Conservation (phyloP, 1,140 invertebrate species). For the Eumeta japonica region DNA sequence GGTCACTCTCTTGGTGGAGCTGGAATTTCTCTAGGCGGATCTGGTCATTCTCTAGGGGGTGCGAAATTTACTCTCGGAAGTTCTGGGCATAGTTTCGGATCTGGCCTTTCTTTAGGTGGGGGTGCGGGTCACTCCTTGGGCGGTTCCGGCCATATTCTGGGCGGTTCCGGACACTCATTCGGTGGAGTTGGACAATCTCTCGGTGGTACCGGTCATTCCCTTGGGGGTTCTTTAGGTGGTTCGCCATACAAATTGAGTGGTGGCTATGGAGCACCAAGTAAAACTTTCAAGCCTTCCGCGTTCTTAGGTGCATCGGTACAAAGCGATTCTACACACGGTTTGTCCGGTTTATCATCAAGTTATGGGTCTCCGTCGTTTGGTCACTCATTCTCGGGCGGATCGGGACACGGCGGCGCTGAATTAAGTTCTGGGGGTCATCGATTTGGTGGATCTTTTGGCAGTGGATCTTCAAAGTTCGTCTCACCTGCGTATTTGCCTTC, state of each 20-base stretch:
- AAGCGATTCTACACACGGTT: conserved; percentile 27
- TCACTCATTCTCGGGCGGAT: conserved; percentile 21
- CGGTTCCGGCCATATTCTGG: conserved; percentile 12
- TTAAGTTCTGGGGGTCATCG: conserved; percentile 16
- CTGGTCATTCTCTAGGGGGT: background rate
- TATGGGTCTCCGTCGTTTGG: conserved; percentile 33
- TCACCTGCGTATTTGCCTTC: conserved; percentile 27
- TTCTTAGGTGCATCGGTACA: conserved; percentile 38
- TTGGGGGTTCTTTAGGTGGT: background rate
- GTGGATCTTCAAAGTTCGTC: conserved; percentile 29
- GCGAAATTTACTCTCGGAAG: background rate
- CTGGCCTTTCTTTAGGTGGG: conserved; percentile 23
- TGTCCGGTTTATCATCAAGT: conserved; percentile 24
- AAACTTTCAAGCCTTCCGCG: conserved; percentile 44
- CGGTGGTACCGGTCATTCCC: conserved; percentile 11
- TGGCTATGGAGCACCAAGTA: conserved; percentile 27
- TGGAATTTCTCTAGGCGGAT: background rate
- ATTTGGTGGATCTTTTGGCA: conserved; percentile 25
- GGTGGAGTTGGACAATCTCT: conserved; percentile 9
- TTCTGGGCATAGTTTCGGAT: background rate
- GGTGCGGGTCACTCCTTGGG: conserved; percentile 17
- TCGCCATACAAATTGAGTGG: conserved; percentile 11
- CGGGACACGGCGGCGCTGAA: conserved; percentile 15
- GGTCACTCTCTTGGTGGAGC: background rate
- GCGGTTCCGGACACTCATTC: conserved; percentile 10